Conservation (phyloP, 2,797 vertebrate genomes). For the Syngnathus rostellatus region DNA sequence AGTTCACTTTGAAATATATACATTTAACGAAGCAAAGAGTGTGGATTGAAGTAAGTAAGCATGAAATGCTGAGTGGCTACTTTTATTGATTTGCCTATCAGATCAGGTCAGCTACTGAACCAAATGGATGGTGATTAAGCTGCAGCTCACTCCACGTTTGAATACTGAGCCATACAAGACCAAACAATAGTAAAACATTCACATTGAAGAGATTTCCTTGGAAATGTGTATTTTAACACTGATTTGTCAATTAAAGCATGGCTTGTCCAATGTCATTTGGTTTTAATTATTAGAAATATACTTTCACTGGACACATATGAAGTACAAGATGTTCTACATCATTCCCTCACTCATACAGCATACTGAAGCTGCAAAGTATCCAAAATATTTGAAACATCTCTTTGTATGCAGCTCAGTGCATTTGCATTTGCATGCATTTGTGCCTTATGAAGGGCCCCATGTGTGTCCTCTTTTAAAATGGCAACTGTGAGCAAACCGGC, state of each 20-base stretch:
- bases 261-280: background rate
- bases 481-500: background rate
- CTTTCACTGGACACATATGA: background rate
- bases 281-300: background rate
- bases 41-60: background rate
- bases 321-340: background rate
- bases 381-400: background rate
- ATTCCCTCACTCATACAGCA: no score
- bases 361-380: background rate
- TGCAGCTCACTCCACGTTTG: background rate
- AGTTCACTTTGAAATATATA: slow-evolving; percentile 46
- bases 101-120: slow-evolving; percentile 1
- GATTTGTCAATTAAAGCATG: background rate
- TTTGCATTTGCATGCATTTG: background rate
- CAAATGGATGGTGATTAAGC: background rate
- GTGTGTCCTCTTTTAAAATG: background rate
- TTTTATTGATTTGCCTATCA: slow-evolving; percentile 6
- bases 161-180: background rate
- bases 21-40: slow-evolving; percentile 14
- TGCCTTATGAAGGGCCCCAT: background rate
- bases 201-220: background rate
- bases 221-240: background rate
- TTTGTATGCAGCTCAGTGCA: background rate
- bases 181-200: background rate
- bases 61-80: background rate